Conservation (phyloP, 2,888 invertebrate genomes). For the Stenurella melanura region DNA sequence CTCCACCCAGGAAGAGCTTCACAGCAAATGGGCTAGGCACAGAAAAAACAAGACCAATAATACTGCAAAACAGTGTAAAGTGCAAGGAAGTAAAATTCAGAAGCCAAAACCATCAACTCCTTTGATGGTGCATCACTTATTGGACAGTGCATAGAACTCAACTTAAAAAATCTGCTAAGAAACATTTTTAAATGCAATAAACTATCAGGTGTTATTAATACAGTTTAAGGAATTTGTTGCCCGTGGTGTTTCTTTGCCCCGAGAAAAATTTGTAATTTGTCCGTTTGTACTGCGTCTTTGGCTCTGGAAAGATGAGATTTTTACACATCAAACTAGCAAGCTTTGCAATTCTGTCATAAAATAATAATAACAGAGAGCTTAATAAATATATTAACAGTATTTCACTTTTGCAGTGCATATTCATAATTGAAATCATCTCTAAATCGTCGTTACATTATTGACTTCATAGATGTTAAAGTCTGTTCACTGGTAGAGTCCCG, state of each 20-base stretch:
- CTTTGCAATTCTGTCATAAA: no score
- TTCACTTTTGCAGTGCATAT: no score
- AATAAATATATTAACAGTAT: no score
- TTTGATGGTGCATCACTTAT: constrained; percentile 68
- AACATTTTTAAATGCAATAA: constrained; percentile 24
- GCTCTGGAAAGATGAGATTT: neutral
- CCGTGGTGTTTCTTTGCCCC: constrained; percentile 22
- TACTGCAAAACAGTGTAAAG: constrained; percentile 60
- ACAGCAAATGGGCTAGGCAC: constrained; percentile 57
- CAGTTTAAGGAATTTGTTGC: neutral
- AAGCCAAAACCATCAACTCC: constrained; percentile 62
- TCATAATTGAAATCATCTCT: no score
- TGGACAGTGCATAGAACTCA: constrained; percentile 59
- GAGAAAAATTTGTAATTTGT: no score
- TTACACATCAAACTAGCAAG: no score
- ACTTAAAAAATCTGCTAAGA: neutral
- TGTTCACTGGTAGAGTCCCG: no score
- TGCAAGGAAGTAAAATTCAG: constrained; percentile 54
- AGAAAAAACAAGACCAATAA: constrained; percentile 42
- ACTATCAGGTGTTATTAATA: constrained; percentile 8
- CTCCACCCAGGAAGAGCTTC: constrained; percentile 44
- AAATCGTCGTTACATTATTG: no score
- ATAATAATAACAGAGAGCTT: no score
- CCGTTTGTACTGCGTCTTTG: neutral
- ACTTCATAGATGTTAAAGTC: no score